These are phyloP conservation scores for Buceros bicornis DNA, from an alignment of 2,797 vertebrate species.

Conservation along the genomic window DNA sequence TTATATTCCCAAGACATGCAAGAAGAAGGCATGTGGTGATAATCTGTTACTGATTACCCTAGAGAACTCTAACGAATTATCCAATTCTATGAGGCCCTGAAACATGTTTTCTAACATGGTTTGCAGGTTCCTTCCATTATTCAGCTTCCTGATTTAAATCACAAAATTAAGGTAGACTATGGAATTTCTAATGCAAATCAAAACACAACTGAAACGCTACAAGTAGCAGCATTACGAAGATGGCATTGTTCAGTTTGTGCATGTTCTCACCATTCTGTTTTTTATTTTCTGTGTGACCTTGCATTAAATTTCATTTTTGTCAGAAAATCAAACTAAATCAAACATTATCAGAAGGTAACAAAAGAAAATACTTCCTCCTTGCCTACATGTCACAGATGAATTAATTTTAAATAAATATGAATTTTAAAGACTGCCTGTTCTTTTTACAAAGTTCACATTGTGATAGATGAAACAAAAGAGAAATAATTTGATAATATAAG, in stretches of 20 bases:
- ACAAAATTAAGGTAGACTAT: background rate
- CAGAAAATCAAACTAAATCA: background rate
- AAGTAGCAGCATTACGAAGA: background rate
- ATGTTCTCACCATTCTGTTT: background rate
- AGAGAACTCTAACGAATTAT: background rate
- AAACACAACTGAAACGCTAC: background rate
- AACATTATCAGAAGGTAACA: background rate
- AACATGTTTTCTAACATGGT: background rate
- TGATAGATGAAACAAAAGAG: background rate
- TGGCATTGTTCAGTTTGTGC: background rate
- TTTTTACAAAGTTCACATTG: background rate
- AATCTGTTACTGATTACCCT: background rate
- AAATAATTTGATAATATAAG: background rate
- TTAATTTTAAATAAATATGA: background rate
- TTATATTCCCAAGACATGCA: background rate
- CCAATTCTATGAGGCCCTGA: background rate
- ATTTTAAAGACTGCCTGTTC: background rate
- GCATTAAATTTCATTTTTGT: background rate
- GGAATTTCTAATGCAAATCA: background rate
- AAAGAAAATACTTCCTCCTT: background rate
- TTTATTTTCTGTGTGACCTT: background rate
- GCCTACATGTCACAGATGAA: background rate
- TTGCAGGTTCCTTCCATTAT: background rate
- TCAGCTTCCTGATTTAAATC: background rate
- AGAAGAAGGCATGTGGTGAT: background rate